These are phyloP conservation scores for Epinephelus cyanopodus DNA, from an alignment of 2,113 vertebrate species.

Conservation along the genomic window DNA sequence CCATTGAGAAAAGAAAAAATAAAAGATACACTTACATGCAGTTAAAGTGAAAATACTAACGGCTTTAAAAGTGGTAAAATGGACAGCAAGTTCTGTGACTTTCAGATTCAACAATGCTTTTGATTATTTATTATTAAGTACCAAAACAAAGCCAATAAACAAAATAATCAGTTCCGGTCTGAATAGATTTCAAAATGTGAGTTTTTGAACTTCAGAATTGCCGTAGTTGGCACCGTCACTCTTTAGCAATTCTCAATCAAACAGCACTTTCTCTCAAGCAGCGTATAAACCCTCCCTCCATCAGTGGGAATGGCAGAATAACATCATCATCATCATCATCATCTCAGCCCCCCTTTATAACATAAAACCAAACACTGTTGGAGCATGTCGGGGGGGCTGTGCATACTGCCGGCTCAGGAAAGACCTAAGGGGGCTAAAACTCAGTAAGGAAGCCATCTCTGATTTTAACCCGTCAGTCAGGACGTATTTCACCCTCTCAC, in stretches of 20 bases:
- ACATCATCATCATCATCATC: not conserved
- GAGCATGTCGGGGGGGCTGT: not conserved
- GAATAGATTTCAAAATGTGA: constrained; percentile 8
- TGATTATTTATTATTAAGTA: constrained; percentile 19
- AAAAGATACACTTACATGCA: constrained; percentile 64
- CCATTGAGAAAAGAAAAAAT: constrained; percentile 32
- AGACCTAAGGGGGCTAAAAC: not conserved
- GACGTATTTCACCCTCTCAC: not conserved
- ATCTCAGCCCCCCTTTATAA: not conserved
- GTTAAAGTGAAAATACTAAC: constrained; percentile 54
- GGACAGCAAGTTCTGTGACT: constrained; percentile 14
- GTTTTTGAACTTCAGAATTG: constrained; percentile 2
- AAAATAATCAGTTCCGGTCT: constrained; percentile 8
- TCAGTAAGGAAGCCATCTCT: not conserved
- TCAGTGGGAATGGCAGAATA: not conserved
- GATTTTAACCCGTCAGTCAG: constrained; percentile 13
- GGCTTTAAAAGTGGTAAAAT: constrained; percentile 51
- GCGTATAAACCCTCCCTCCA: not conserved
- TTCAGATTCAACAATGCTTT: constrained; percentile 14
- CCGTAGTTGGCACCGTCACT: not conserved
- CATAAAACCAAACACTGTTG: constrained; percentile 16
- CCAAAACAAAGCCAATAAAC: constrained; percentile 21
- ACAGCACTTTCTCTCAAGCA: constrained; percentile 20
- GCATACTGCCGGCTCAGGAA: not conserved
- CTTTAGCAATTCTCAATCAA: not conserved